Evolutionary conservation across 2,888 invertebrate species (phyloP).

Genomic region (Lottia gigantea): DNA sequence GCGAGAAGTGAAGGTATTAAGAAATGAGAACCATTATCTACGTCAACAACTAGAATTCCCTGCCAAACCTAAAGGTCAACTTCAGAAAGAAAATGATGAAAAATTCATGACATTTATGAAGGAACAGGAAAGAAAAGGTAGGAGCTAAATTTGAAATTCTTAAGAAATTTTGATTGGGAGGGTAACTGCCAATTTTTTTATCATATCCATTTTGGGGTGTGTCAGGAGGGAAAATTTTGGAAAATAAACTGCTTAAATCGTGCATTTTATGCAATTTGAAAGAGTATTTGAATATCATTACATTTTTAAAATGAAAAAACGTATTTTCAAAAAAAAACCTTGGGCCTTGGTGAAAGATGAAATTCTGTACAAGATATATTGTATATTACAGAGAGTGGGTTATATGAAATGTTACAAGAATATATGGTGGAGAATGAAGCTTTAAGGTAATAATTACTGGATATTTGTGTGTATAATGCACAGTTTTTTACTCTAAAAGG

Average conservation of each 20-base stretch:
- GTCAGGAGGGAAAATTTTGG: too few species aligned
- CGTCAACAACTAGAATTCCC: slow-evolving; percentile 72
- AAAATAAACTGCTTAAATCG: too few species aligned
- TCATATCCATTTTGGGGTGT: too few species aligned
- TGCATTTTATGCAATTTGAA: too few species aligned
- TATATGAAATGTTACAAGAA: slow-evolving; percentile 85
- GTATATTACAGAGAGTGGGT: slow-evolving; percentile 70
- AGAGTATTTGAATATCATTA: too few species aligned
- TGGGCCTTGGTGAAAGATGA: too few species aligned
- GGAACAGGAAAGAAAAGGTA: slow-evolving; percentile 36
- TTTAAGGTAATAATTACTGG: slow-evolving; percentile 59
- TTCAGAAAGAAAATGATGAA: slow-evolving; percentile 63
- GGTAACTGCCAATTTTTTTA: too few species aligned
- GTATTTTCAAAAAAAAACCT: too few species aligned
- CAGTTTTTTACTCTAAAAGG: too few species aligned
- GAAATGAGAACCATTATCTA: slow-evolving; percentile 89
- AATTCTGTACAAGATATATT: neutral
- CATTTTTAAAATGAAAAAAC: too few species aligned
- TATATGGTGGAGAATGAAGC: slow-evolving; percentile 76
- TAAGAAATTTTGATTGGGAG: too few species aligned
- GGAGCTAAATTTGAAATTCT: neutral
- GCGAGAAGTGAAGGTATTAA: slow-evolving; percentile 84
- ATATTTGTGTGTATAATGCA: too few species aligned
- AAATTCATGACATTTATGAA: slow-evolving; percentile 57
- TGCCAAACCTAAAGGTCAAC: slow-evolving; percentile 60